A percentile compares a stretch with the other conserved stretches of the same genome.
Conservation (phyloP, 2,113 vertebrate genomes). For the Drymodes brunneopygia region DNA sequence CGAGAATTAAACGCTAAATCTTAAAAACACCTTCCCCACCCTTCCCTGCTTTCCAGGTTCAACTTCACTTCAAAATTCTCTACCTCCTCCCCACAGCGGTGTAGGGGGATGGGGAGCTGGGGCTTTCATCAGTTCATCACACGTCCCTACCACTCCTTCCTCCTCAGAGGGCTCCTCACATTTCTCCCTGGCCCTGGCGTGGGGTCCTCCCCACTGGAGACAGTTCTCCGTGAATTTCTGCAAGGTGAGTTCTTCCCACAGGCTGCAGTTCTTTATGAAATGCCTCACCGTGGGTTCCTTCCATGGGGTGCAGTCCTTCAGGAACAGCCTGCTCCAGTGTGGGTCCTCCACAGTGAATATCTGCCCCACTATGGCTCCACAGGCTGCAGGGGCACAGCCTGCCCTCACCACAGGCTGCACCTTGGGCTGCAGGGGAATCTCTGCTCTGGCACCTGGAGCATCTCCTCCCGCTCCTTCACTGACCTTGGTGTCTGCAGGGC, state of each 20-base stretch:
- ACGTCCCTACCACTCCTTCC: fast-evolving
- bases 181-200: background rate
- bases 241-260: background rate
- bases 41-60: background rate
- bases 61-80: background rate
- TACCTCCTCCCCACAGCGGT: background rate
- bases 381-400: background rate
- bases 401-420: background rate
- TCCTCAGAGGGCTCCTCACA: background rate
- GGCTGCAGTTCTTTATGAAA: background rate
- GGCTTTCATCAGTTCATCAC: background rate
- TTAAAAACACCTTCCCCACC: background rate
- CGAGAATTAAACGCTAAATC: background rate
- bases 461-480: background rate
- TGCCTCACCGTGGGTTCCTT: fast-evolving
- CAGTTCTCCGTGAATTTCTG: background rate
- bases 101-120: background rate
- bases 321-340: background rate
- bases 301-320: background rate
- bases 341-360: background rate
- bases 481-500: background rate
- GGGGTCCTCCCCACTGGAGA: background rate
- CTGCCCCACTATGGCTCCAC: background rate
- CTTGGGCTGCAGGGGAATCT: background rate
- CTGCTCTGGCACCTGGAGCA: background rate